Conservation (phyloP, 1,140 invertebrate species). For the Pseudomyrmex cubaensis region DNA sequence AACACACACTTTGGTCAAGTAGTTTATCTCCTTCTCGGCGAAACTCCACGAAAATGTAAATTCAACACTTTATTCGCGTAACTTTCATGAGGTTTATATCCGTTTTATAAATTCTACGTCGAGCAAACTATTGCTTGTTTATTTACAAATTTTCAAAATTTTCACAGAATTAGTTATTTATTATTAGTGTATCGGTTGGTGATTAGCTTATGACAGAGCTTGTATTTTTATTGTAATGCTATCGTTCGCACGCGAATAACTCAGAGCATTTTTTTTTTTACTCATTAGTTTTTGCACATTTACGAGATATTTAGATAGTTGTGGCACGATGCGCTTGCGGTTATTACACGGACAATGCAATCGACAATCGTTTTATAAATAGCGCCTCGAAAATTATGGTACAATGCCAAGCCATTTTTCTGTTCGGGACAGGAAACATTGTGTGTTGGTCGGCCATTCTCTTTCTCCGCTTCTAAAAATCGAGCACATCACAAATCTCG, state of each 20-base stretch:
- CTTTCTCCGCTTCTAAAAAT: slow-evolving; percentile 27
- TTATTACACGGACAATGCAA: neutral
- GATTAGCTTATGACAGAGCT: neutral
- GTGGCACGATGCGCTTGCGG: neutral
- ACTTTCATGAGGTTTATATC: too few species aligned
- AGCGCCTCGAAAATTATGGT: neutral
- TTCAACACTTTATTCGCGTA: too few species aligned
- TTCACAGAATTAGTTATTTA: too few species aligned
- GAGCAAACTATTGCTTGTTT: too few species aligned
- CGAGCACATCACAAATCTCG: slow-evolving; percentile 32
- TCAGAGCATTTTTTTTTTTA: neutral
- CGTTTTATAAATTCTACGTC: too few species aligned
- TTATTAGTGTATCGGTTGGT: neutral
- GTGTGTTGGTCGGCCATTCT: neutral
- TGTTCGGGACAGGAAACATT: slow-evolving; percentile 9
- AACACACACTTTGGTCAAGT: neutral
- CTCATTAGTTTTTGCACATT: neutral
- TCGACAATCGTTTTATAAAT: neutral
- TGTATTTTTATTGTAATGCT: neutral
- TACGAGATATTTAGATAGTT: neutral
- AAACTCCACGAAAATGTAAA: too few species aligned
- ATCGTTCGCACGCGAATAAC: slow-evolving; percentile 12
- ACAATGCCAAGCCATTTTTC: neutral
- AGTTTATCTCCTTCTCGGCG: too few species aligned
- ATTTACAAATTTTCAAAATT: too few species aligned